These are phyloP conservation scores for Operophtera brumata DNA, from an alignment of 2,888 invertebrate species.

Conservation along the genomic window DNA sequence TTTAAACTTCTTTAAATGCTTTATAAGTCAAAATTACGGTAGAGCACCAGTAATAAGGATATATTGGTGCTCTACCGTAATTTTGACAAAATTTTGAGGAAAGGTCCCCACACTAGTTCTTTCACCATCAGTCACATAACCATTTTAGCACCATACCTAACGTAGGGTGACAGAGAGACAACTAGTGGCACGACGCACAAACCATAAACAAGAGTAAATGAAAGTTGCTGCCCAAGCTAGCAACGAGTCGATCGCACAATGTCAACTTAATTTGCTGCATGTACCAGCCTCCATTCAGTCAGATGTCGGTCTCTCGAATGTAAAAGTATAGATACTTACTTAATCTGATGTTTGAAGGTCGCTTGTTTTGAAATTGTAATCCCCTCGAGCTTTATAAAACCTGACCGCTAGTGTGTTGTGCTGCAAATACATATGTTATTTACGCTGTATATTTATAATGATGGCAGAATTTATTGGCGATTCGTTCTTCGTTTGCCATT, in stretches of 20 bases:
- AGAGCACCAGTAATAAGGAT: too few relatives aligned
- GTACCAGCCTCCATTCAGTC: conserved; percentile 53
- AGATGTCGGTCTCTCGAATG: conserved; percentile 53
- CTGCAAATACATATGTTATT: conserved; percentile 7
- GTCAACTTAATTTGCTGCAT: conserved; percentile 56
- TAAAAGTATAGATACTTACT: conserved; percentile 66
- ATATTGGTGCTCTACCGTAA: too few relatives aligned
- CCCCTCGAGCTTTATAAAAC: conserved; percentile 58
- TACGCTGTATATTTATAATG: conserved; percentile 3
- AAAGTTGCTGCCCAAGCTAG: conserved; percentile 51
- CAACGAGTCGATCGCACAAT: conserved; percentile 49
- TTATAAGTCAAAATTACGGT: too few relatives aligned
- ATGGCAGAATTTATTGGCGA: neutral
- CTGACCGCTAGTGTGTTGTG: conserved; percentile 35
- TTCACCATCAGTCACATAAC: too few relatives aligned
- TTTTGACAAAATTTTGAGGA: too few relatives aligned
- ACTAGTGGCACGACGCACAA: too few relatives aligned
- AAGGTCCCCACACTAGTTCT: too few relatives aligned
- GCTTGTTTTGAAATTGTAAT: conserved; percentile 62
- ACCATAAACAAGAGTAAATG: too few relatives aligned
- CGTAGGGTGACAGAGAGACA: too few relatives aligned
- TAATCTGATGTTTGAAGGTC: conserved; percentile 67
- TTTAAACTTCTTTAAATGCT: too few relatives aligned
- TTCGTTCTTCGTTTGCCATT: neutral
- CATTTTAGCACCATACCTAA: too few relatives aligned